Base-by-base conservation (phyloP, 2,888 invertebrate genomes). In the Drymonia ruficornis region DNA sequence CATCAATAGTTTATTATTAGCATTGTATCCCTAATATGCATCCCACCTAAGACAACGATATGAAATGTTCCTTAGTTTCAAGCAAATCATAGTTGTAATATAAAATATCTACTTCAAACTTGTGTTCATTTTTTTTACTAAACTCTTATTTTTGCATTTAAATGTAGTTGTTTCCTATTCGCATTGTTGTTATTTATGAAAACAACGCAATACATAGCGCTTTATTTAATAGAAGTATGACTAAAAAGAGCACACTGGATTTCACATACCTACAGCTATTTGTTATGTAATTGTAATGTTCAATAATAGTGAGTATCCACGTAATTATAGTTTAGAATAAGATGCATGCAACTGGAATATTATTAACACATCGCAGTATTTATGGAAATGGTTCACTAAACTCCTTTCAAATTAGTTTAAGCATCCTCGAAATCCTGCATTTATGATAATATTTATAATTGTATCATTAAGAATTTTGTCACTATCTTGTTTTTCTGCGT, bases 1-100 rank as follows among this genome's bases (percentile, higher is more conserved):
- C 59, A 74, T 65, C 74, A 65, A 76, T 77, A 79, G 74, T 74
- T 78, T 65, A 68, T 77, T 29, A 46, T 46, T 15, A 29, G 58
- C 43, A 36, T 19, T 43, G 29, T 43, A 34, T 53, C 48, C 49
- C 13, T 44, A 52, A 49, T 44, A 52, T 47, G 59, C 72, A 78
- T 84, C 88, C 89, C 89, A 89, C 89, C 89, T 86, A 77, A 69
- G 63, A 61, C 68, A 75, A 78, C 58, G 65, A 72, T 76, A 75
- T 74, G 68, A 72, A 70, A 74, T 71, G 72, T 79, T 80, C 75
- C 75, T 76, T 82, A 78, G 63, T 72, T 73, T 70, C 74, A 77
- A 74, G 65, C 70, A 72, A 75, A 65, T 74, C 67, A 71, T 72
- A 52, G 56, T 63, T 64, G 60, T 67, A 63, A 59, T 62, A 62